phyloP scores from a whole-genome alignment of 1,140 invertebrate species.

The Frieseomelitta varia region DNA sequence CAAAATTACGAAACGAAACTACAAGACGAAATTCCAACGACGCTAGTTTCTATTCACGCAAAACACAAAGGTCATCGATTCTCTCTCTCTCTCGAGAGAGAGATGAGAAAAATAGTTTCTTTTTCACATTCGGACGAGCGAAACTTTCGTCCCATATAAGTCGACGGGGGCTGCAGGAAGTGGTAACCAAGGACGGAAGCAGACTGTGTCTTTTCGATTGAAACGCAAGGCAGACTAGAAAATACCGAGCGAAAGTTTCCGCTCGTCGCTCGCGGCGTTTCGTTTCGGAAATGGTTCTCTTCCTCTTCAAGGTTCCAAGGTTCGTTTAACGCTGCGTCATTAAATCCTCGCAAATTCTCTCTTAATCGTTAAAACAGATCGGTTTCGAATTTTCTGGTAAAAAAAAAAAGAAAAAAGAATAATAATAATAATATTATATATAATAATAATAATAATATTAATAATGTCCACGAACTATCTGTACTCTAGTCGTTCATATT shows the following conservation, averaged over 20 bases:
- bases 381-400: not conserved
- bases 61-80: not conserved
- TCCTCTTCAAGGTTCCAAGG: not conserved
- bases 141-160: not conserved
- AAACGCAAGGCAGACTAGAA: conserved; percentile 34
- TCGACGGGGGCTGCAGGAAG: not conserved
- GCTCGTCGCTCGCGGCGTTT: not conserved
- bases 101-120: not conserved
- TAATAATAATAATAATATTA: no score
- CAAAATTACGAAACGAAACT: not conserved
- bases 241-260: not conserved
- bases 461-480: no score
- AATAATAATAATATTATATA: no score
- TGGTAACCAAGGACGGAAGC: conserved; percentile 38
- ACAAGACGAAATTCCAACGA: not conserved
- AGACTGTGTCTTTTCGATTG: not conserved
- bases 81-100: no score
- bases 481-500: no score
- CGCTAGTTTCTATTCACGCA: no score
- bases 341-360: not conserved
- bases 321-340: not conserved
- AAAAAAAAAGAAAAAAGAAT: not conserved
- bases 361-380: not conserved
- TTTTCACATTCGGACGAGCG: not conserved
- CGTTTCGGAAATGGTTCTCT: not conserved